Evolutionary conservation across 2,888 invertebrate species (phyloP), one percentile per base, ranked within the genome.

Genomic region (Drosophila longiperda): DNA sequence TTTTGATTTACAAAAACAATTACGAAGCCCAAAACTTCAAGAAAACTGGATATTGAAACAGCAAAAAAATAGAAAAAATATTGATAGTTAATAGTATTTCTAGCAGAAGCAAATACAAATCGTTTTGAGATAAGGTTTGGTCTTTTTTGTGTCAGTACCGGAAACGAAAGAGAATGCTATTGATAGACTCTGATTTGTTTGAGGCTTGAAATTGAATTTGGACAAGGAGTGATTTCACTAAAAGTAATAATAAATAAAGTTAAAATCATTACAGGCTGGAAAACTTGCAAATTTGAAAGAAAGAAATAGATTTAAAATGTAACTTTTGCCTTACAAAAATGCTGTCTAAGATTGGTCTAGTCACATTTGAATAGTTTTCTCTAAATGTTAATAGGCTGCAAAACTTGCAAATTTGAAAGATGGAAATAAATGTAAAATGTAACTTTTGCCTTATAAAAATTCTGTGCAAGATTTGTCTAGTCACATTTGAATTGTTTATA

Each of bases 1-100:
- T 69, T 81, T 66, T 77, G 78, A 77, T 78, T 81, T 68, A 61
- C 29, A 61, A 73, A 78, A 78, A 81, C 78, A 78, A 78, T 78
- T 78, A 78, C 67, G 60, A 61, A 32, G 54, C 55, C 54, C 67
- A 67, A 63, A 68, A 67, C 77, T 65, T 62, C 55, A 60, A 52
- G 61, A 61, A 53, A 34, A 67, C 62, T 53, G 69, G 17, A 42
- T 61, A 64, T 33, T 42, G 57, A 64, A 54, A 34, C 29, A 36
- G 20, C 26, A 48, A 11, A 26, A 36, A 38, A 9, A 4, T 26
- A 62, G 29, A 50, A 32, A 45, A 71, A 80, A 77, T 61, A 71
- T 66, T 66, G 50, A 66, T 61, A 61, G 57, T 71, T 69, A 15
- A 36, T 36, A 57, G 75, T 26, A 57, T 20, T 33, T 5, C 45